A percentile compares a stretch with the other conserved stretches of the same genome.
These are phyloP conservation scores for mouse (Mus musculus) DNA, from an alignment of 2,113 vertebrate genomes.

Conservation along the genomic window GRCm39 chr14:28957001-28957500, in stretches of 20 bases:
- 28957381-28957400: neutral
- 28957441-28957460: fast-evolving
- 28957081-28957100: neutral
- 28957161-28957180: neutral
- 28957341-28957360: neutral
- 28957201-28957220: neutral
- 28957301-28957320: neutral
- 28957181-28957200: neutral
- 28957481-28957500: fast-evolving
- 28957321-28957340: neutral
- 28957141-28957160: neutral
- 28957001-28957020: neutral
- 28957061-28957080: neutral
- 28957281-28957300: neutral
- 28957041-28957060: neutral
- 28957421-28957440: fast-evolving
- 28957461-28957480: neutral
- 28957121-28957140: neutral
- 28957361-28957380: neutral
- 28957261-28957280: neutral
- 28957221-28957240: neutral
- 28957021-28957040: conserved; percentile 46
- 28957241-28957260: neutral
- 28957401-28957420: fast-evolving
- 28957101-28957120: neutral